Evolutionary conservation across 2,888 invertebrate genomes (phyloP), one percentile per base, ranked within the genome.

Genomic region (Drosophila nigricruria): DNA sequence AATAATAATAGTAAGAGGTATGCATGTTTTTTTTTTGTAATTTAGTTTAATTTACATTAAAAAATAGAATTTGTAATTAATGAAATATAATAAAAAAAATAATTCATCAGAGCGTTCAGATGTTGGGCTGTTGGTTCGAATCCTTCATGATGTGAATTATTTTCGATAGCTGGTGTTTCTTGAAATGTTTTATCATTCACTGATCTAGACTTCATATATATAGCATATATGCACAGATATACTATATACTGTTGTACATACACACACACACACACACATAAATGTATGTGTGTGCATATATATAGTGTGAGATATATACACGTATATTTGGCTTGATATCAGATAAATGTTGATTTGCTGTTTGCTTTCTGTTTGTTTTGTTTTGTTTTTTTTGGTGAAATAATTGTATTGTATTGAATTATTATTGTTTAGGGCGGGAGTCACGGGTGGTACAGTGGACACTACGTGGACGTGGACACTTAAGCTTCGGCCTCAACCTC

Each of bases 401-500:
- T 63, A 47, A 63, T 53, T 70, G 65, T 52, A n/a, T 64, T 63
- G 47, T 68, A 47, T 69, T 73, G 72, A 72, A 60, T 73, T 71
- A 52, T 71, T 73, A 47, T 83, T 91, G 87, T 88, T 92, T 91
- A 91, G 90, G 91, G 92, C 92, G 91, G 91, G 92, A 91, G 90
- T 91, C 91, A 90, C 86, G 89, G 89, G 88, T 90, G 66, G 66
- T 89, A 61, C 90, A 84, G 82, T 78, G 91, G 87, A 89, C 91
- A 89, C 93, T 96, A 82, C 57, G 77, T 88, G 82, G 82, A 82
- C 82, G 87, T 74, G 90, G 84, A 90, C 91, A 89, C 93, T 96
- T 96, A 97, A 96, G 96, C 97, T 94, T 97, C 97, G 93, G 95
- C 95, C 93, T 95, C 95, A 93, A 95, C 95, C 94, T 96, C 97